Evolutionary conservation across 2,113 vertebrate genomes (phyloP).

Genomic region (Trichomycterus rosablanca): DNA sequence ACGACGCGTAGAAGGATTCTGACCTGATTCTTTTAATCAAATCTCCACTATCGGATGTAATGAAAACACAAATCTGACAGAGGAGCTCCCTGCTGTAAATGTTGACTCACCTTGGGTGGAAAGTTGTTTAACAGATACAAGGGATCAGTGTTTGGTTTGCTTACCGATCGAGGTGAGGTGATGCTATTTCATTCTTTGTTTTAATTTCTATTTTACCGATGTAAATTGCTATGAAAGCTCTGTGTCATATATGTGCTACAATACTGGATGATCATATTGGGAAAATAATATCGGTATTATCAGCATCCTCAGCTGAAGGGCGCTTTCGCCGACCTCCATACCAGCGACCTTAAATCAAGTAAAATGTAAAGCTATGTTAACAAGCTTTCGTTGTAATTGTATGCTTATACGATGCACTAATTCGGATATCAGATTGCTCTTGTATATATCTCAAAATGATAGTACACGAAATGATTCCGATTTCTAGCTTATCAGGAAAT

Average conservation of each 20-base stretch:
- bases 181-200: background rate
- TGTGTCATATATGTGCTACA: too few relatives aligned
- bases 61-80: slow-evolving; percentile 1
- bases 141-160: slow-evolving; percentile 1
- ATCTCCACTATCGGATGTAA: background rate
- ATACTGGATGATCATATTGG: too few relatives aligned
- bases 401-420: too few relatives aligned
- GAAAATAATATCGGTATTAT: background rate
- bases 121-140: slow-evolving; percentile 11
- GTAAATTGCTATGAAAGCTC: too few relatives aligned
- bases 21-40: slow-evolving; percentile 34
- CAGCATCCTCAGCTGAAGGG: slow-evolving; percentile 33
- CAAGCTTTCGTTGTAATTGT: too few relatives aligned
- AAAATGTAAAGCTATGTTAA: background rate
- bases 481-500: background rate
- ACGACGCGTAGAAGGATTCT: slow-evolving; percentile 33
- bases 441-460: too few relatives aligned
- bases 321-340: slow-evolving; percentile 36
- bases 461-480: too few relatives aligned
- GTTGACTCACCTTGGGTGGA: slow-evolving; percentile 20
- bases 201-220: background rate
- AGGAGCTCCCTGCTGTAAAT: background rate
- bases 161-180: slow-evolving; percentile 18
- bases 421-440: too few relatives aligned
- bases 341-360: background rate